These are phyloP conservation scores for Propithecus perrieri DNA, from an alignment of 2,797 vertebrate species.

Conservation along the genomic window DNA sequence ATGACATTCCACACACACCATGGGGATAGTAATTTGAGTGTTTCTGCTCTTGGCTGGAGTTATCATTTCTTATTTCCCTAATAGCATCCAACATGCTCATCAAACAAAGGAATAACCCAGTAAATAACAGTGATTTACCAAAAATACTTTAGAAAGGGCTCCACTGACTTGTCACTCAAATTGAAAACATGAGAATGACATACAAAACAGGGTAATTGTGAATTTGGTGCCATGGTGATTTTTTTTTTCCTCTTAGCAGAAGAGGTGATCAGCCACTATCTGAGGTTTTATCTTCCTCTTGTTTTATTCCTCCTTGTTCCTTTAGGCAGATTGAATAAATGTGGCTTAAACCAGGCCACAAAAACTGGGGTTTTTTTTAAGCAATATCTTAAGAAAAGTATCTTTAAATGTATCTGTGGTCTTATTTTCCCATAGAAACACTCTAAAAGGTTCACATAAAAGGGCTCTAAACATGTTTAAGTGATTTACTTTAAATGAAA, in stretches of 20 bases:
- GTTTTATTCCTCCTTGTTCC: slow-evolving; percentile 1
- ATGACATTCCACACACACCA: neutral
- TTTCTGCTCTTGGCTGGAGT: neutral
- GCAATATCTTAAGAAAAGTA: slow-evolving; percentile 46
- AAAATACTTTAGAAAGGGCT: neutral
- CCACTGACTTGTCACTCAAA: neutral
- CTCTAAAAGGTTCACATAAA: slow-evolving; percentile 23
- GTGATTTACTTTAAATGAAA: slow-evolving; percentile 27
- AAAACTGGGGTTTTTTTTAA: slow-evolving; percentile 49
- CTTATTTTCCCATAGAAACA: slow-evolving; percentile 57
- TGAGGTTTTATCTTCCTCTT: neutral
- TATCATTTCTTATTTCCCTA: slow-evolving; percentile 12
- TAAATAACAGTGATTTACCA: neutral
- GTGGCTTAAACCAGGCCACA: slow-evolving; percentile 55
- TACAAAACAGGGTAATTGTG: neutral
- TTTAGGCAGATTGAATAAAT: slow-evolving; percentile 65
- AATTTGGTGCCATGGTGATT: neutral
- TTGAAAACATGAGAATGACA: neutral
- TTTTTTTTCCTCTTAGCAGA: neutral
- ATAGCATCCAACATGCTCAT: neutral
- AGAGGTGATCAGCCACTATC: neutral
- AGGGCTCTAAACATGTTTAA: neutral
- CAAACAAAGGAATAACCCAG: neutral
- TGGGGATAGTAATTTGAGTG: neutral
- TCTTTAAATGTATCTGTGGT: slow-evolving; percentile 59